These are phyloP conservation scores for Odontomachus brunneus DNA, from an alignment of 1,140 invertebrate genomes.

Conservation along the genomic window DNA sequence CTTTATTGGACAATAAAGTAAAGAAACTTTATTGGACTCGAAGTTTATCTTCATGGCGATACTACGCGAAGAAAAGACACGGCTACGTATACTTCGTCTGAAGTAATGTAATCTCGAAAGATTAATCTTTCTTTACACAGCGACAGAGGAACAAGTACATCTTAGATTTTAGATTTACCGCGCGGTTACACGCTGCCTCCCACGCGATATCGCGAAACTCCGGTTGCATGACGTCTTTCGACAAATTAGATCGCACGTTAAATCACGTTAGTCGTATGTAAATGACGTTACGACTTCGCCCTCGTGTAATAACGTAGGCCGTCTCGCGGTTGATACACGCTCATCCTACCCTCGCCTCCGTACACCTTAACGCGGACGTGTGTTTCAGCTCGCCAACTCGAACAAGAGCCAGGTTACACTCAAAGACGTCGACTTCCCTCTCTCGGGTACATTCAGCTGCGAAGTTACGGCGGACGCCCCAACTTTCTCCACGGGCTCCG, in stretches of 20 bases:
- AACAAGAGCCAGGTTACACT: constrained; percentile 91
- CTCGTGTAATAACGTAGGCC: constrained; percentile 40
- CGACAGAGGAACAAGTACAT: too few species aligned
- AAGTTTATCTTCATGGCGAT: too few species aligned
- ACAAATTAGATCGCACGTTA: constrained; percentile 38
- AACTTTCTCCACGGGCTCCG: constrained; percentile 89
- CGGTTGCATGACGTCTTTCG: constrained; percentile 16
- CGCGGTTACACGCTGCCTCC: too few species aligned
- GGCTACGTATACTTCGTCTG: too few species aligned
- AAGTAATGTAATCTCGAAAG: too few species aligned
- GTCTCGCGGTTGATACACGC: constrained; percentile 29
- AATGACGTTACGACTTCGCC: constrained; percentile 40
- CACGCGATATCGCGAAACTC: neutral
- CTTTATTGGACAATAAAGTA: neutral
- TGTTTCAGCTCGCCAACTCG: constrained; percentile 89
- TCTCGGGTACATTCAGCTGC: constrained; percentile 94
- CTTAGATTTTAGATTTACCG: too few species aligned
- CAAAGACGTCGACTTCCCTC: constrained; percentile 89
- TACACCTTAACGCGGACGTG: constrained; percentile 63
- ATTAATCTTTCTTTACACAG: too few species aligned
- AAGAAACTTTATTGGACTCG: too few species aligned
- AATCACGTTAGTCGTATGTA: constrained; percentile 41
- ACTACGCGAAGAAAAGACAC: too few species aligned
- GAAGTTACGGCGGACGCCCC: constrained; percentile 94
- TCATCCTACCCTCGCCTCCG: constrained; percentile 38